A percentile compares a stretch with the other conserved stretches of the same genome.
Evolutionary conservation across 2,888 invertebrate genomes (phyloP).

Genomic region (Timema cristinae): DNA sequence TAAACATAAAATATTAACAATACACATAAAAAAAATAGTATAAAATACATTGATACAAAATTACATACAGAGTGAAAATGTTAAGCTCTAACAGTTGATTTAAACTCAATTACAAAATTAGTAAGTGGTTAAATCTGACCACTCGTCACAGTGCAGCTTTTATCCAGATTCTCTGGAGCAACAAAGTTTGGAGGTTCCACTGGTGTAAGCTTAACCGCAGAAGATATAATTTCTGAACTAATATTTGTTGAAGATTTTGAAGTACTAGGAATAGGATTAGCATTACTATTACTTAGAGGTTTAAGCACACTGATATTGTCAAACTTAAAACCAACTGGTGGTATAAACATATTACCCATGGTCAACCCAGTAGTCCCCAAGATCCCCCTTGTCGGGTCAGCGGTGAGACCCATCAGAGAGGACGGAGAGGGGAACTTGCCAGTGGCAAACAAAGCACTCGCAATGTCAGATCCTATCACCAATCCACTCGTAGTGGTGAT

Average conservation of each 20-base stretch:
- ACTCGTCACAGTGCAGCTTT: conserved; percentile 28
- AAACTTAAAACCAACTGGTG: conserved; percentile 69
- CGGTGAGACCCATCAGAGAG: conserved; percentile 30
- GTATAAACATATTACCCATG: conserved; percentile 64
- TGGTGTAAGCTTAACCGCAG: conserved; percentile 17
- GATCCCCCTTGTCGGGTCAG: conserved; percentile 23
- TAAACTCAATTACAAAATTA: too few relatives aligned
- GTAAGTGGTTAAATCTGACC: conserved; percentile 21
- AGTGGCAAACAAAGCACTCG: conserved; percentile 63
- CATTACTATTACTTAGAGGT: conserved; percentile 56
- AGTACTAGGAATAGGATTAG: conserved; percentile 49
- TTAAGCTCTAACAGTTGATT: too few relatives aligned
- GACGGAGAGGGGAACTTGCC: conserved; percentile 54
- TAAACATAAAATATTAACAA: too few relatives aligned
- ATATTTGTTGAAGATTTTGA: conserved; percentile 32
- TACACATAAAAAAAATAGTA: too few relatives aligned
- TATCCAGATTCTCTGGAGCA: conserved; percentile 26
- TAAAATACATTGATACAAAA: too few relatives aligned
- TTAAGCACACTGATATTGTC: conserved; percentile 53
- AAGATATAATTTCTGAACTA: conserved; percentile 16
- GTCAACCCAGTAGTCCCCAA: conserved; percentile 19
- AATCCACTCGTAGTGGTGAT: conserved; percentile 21
- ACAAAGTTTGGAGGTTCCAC: conserved; percentile 22
- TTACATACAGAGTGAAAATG: too few relatives aligned
- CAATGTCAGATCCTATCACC: conserved; percentile 50